Conservation (phyloP, 2,888 invertebrate species). For the Unio pictorum region DNA sequence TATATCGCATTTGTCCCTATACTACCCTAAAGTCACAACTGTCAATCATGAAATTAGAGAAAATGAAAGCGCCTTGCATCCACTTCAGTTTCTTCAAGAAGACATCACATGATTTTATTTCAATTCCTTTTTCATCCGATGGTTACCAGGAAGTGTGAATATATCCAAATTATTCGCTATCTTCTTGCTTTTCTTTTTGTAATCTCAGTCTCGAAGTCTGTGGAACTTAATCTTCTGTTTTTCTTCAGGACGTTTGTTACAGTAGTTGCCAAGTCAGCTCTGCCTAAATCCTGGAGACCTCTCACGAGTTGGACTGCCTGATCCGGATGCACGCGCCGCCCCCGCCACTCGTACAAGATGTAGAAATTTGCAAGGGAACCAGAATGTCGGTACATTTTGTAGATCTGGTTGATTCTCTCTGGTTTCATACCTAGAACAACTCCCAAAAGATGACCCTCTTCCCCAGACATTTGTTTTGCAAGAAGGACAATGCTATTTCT, state of each 20-base stretch:
- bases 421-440: constrained; percentile 27
- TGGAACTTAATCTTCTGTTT: constrained; percentile 17
- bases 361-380: constrained; percentile 29
- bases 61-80: too few relatives aligned
- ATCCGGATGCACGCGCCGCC: constrained; percentile 25
- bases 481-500: constrained; percentile 35
- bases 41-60: too few relatives aligned
- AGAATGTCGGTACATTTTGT: constrained; percentile 30
- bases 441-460: constrained; percentile 31
- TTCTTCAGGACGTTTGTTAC: constrained; percentile 22
- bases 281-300: constrained; percentile 18
- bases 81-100: too few relatives aligned
- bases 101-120: too few relatives aligned
- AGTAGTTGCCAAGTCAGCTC: constrained; percentile 22
- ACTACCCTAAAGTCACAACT: too few relatives aligned
- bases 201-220: constrained; percentile 18
- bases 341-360: constrained; percentile 35
- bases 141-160: too few relatives aligned
- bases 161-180: not conserved
- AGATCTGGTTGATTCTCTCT: constrained; percentile 33
- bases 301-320: constrained; percentile 27
- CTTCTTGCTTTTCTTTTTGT: constrained; percentile 4
- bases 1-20: too few relatives aligned
- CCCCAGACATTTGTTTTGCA: constrained; percentile 25
- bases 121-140: too few relatives aligned